phyloP scores from a whole-genome alignment of 2,797 vertebrate species.

The Aulostomus chinensis region DNA sequence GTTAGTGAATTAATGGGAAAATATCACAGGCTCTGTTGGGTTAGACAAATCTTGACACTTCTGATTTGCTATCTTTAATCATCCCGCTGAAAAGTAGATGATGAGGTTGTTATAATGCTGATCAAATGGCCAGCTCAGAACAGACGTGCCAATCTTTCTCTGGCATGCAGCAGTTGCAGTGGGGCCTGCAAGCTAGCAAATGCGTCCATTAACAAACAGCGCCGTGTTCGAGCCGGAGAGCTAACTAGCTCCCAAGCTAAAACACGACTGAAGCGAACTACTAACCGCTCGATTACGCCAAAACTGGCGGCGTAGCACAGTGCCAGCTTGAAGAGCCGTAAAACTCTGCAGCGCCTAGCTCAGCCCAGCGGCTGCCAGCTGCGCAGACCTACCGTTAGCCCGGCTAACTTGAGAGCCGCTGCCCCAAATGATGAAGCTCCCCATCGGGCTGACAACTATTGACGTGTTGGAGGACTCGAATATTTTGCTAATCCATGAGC shows the following conservation, averaged over 20 bases:
- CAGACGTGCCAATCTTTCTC: background rate
- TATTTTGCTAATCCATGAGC: no score
- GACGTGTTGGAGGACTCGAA: no score
- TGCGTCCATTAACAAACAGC: conserved; percentile 4
- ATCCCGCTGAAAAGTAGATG: no score
- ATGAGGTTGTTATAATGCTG: no score
- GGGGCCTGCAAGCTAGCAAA: conserved; percentile 55
- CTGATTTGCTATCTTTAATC: no score
- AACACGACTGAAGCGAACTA: background rate
- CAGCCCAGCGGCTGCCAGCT: conserved; percentile 34
- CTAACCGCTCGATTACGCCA: background rate
- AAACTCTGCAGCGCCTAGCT: conserved; percentile 1
- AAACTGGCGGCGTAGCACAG: background rate
- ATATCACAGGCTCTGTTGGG: no score
- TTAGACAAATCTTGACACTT: no score
- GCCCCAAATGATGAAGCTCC: no score
- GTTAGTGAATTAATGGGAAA: no score
- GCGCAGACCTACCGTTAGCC: conserved; percentile 8
- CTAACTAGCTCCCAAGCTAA: conserved; percentile 5
- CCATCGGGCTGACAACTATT: no score
- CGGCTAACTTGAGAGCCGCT: background rate
- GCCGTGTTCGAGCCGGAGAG: background rate
- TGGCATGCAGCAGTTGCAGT: conserved; percentile 5
- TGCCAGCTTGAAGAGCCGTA: background rate
- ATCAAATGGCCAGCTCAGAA: no score